Evolutionary conservation across 2,888 invertebrate genomes (phyloP).

Genomic region (Cheilosia grossa): DNA sequence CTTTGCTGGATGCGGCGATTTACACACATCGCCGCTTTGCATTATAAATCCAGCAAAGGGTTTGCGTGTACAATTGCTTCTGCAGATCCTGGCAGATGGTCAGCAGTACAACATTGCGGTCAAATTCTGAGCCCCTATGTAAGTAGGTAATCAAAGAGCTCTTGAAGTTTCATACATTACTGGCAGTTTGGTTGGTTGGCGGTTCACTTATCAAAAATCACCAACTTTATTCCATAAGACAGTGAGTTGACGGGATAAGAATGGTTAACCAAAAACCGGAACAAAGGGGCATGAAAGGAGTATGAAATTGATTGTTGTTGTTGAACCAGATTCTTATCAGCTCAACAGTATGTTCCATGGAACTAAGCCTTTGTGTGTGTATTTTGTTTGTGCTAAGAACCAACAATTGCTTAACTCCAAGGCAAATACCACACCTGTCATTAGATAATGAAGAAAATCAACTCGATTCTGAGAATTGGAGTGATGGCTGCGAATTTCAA

Average conservation of each 20-base stretch:
- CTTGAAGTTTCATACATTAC: conserved; percentile 20
- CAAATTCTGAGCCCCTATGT: conserved; percentile 37
- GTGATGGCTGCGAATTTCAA: conserved; percentile 43
- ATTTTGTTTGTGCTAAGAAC: not conserved
- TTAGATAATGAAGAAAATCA: conserved; percentile 41
- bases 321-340: conserved; percentile 68
- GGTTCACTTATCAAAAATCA: conserved; percentile 54
- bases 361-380: conserved; percentile 40
- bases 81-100: conserved; percentile 62
- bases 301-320: conserved; percentile 25
- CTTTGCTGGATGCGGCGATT: conserved; percentile 31
- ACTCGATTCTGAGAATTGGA: conserved; percentile 44
- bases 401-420: conserved; percentile 16
- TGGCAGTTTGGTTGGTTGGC: conserved; percentile 19
- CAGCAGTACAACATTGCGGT: conserved; percentile 62
- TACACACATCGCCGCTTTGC: conserved; percentile 52
- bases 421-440: conserved; percentile 68
- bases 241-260: not conserved
- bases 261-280: conserved; percentile 28
- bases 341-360: conserved; percentile 22
- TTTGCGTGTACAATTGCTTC: conserved; percentile 34
- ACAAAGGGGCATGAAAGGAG: conserved; percentile 61
- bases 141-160: conserved; percentile 13
- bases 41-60: conserved; percentile 46
- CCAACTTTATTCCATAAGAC: conserved; percentile 28